A percentile compares a stretch with the other conserved stretches of the same genome.
These are phyloP conservation scores for Falcunculus frontatus DNA, from an alignment of 2,113 vertebrate genomes.

Conservation along the genomic window DNA sequence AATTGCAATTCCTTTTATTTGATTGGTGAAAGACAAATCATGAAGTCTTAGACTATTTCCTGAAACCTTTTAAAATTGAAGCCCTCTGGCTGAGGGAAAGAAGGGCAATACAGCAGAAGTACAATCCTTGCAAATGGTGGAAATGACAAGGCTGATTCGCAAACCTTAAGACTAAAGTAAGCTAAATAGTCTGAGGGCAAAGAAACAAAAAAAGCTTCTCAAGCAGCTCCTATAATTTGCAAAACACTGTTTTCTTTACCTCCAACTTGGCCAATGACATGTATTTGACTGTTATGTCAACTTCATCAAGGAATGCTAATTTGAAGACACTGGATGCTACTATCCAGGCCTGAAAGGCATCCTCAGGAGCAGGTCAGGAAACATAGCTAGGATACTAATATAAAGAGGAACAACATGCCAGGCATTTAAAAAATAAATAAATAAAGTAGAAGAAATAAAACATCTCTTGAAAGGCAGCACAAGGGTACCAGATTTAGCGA, in stretches of 20 bases:
- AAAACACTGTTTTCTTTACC: background rate
- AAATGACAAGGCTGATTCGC: background rate
- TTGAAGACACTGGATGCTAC: background rate
- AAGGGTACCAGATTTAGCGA: background rate
- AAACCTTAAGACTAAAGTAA: background rate
- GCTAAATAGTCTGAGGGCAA: background rate
- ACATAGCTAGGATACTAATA: background rate
- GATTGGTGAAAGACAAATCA: background rate
- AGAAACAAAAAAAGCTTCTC: background rate
- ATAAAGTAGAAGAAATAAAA: background rate
- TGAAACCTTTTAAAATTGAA: background rate
- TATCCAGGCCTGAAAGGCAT: background rate
- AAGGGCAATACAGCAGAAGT: background rate
- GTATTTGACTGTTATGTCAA: background rate
- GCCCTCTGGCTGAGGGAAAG: background rate
- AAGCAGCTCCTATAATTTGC: background rate
- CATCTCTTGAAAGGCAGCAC: background rate
- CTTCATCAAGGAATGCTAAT: background rate
- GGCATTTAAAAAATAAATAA: background rate
- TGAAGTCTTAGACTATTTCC: background rate
- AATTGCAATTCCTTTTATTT: background rate
- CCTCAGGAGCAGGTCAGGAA: background rate
- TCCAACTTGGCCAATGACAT: background rate
- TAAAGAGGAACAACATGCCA: background rate
- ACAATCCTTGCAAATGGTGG: background rate